These are phyloP conservation scores for Pterocles gutturalis DNA, from an alignment of 2,113 vertebrate species.

Conservation along the genomic window DNA sequence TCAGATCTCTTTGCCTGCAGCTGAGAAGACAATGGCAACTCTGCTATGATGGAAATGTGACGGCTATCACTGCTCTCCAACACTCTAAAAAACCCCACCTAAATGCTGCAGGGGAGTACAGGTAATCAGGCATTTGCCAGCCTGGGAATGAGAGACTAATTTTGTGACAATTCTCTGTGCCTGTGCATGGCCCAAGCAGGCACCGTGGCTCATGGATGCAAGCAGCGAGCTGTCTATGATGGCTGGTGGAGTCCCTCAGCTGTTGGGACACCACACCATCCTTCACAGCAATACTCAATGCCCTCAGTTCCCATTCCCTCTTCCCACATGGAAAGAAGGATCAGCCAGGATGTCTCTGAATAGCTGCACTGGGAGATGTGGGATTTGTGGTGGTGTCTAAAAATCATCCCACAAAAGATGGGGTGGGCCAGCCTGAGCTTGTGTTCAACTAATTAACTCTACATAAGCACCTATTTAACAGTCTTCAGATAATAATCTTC, in stretches of 20 bases:
- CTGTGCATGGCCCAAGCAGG: accelerated
- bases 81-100: background rate
- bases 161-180: accelerated
- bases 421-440: background rate
- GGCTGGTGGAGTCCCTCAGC: background rate
- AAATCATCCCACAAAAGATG: background rate
- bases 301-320: background rate
- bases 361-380: background rate
- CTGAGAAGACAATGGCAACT: background rate
- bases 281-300: background rate
- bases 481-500: background rate
- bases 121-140: background rate
- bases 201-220: accelerated
- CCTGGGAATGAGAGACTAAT: background rate
- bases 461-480: background rate
- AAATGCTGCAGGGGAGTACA: background rate
- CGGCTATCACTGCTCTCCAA: background rate
- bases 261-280: background rate
- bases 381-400: background rate
- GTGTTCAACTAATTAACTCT: background rate
- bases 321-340: background rate
- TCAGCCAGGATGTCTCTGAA: background rate
- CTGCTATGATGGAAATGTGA: accelerated
- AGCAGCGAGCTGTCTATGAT: accelerated
- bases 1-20: background rate